Evolutionary conservation across 2,113 vertebrate species (phyloP), one percentile per base, ranked within the genome.

Genomic region (Bubo bubo): DNA sequence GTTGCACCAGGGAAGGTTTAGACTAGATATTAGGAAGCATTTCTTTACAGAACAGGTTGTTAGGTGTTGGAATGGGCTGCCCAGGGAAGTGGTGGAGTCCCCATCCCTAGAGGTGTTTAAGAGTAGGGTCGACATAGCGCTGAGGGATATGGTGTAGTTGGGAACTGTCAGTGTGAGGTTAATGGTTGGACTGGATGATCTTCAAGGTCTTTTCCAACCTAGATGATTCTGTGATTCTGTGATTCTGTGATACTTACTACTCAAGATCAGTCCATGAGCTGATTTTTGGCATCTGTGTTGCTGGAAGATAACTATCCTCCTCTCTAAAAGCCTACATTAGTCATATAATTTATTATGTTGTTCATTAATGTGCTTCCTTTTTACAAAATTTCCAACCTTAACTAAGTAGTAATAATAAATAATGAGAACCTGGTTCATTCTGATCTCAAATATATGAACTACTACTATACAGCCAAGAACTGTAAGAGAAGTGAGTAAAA

Each of bases 361-460:
- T 89, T 95, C 56, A 77, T 90, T 90, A 95, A 89, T 30, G 8
- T 81, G 70, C 80, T 60, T 75, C 77, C 47, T 76, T 56, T 79
- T 95, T 80, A 87, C 64, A 94, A 95, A 77, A 73, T 66, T 30
- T 85, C 26, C 47, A 79, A 62, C 37, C 63, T 84, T 80, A 82
- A 83, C 50, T 62, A 79, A 87, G 86, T 67, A 83, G 53, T 75
- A 96, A 77, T 75, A 91, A 39, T 67, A 94, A 93, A 96, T 87
- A 90, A 87, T 58, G n/a, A 86, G 89, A 96, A 82, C 55, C 75
- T 92, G 93, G 88, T 96, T 92, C 90, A 92, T 95, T 92, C 90
- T 92, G 90, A 94, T 91, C 87, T 93, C 94, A 95, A 82, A 95
- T 92, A 81, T 60, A 37, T 28, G 9, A 37, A 37, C 27, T 70